Evolutionary conservation across 1,140 invertebrate species (phyloP).

Genomic region (Rhyzopertha dominica): DNA sequence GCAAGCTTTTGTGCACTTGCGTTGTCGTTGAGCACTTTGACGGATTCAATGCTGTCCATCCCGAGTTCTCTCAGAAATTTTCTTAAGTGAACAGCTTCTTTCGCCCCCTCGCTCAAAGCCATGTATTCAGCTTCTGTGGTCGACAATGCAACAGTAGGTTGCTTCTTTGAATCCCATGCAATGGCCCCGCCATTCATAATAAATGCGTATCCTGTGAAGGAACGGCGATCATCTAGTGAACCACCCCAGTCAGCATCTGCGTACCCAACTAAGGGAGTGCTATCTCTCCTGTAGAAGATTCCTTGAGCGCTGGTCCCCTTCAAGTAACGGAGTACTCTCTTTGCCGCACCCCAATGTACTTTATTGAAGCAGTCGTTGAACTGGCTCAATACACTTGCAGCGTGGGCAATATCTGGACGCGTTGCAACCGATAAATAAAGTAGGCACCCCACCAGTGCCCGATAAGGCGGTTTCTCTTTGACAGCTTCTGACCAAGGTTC

Average conservation of each 20-base stretch:
- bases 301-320: slow-evolving; percentile 41
- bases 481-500: slow-evolving; percentile 16
- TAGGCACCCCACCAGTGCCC: slow-evolving; percentile 42
- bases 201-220: too few relatives aligned
- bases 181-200: slow-evolving; percentile 29
- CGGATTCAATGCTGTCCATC: slow-evolving; percentile 20
- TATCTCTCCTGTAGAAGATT: too few relatives aligned
- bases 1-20: slow-evolving; percentile 31
- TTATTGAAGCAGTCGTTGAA: slow-evolving; percentile 36
- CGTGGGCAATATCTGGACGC: slow-evolving; percentile 47
- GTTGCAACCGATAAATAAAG: slow-evolving; percentile 46
- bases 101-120: slow-evolving; percentile 29
- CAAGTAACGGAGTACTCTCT: slow-evolving; percentile 46
- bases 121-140: slow-evolving; percentile 43
- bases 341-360: slow-evolving; percentile 41
- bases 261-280: too few relatives aligned
- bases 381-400: slow-evolving; percentile 42
- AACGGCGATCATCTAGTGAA: too few relatives aligned
- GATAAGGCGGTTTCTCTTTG: slow-evolving; percentile 33
- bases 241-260: too few relatives aligned
- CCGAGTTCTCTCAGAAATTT: slow-evolving; percentile 19
- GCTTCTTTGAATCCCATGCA: slow-evolving; percentile 36
- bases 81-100: slow-evolving; percentile 32
- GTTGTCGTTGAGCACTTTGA: slow-evolving; percentile 30
- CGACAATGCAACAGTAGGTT: slow-evolving; percentile 35